phyloP scores from a whole-genome alignment of 2,888 invertebrate genomes.

The Eilema depressum region DNA sequence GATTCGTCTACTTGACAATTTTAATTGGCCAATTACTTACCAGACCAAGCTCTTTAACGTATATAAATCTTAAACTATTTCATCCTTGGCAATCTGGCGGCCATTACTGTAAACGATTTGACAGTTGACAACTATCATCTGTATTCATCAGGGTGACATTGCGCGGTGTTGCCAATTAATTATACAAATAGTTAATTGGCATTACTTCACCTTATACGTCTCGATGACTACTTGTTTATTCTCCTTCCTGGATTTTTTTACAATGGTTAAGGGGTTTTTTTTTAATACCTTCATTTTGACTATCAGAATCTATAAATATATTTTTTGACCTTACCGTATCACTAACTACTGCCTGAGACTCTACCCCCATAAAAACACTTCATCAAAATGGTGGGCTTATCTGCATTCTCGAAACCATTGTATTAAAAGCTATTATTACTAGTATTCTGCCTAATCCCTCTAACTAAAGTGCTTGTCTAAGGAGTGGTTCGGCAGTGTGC shows the following conservation, averaged over 20 bases:
- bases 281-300: not conserved
- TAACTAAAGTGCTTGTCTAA: no score
- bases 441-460: no score
- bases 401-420: not conserved
- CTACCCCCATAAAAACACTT: no score
- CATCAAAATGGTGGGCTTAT: not conserved
- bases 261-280: not conserved
- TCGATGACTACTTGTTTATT: not conserved
- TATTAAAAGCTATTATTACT: not conserved
- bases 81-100: slow-evolving; percentile 42
- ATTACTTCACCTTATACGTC: slow-evolving; percentile 11
- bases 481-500: no score
- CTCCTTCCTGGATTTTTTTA: slow-evolving; percentile 4
- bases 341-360: no score
- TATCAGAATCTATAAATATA: no score
- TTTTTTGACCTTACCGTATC: no score
- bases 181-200: slow-evolving; percentile 13
- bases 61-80: slow-evolving; percentile 28
- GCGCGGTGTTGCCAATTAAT: slow-evolving; percentile 22
- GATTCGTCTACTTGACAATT: slow-evolving; percentile 12
- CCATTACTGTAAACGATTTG: slow-evolving; percentile 43
- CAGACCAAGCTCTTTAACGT: slow-evolving; percentile 9
- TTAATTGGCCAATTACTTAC: slow-evolving; percentile 17
- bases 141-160: slow-evolving; percentile 34
- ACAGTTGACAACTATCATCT: slow-evolving; percentile 38